Base-by-base conservation (phyloP, 1,140 invertebrate species). In the Aphidius gifuensis region DNA sequence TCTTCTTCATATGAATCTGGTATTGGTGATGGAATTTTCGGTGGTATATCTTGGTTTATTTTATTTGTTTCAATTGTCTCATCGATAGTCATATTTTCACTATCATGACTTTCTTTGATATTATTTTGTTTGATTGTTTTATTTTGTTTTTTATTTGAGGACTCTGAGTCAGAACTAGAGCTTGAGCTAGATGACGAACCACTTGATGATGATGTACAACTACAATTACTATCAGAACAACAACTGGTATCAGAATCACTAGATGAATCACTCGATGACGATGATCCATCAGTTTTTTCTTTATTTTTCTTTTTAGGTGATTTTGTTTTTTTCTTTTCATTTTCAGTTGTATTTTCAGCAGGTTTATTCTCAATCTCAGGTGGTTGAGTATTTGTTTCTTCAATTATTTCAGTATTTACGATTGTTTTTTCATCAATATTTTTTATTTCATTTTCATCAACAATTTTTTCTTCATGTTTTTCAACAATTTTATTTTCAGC, bases 211-310 rank as follows among this genome's bases (percentile, higher is more conserved):
- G 85, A 88, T 45, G 86, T 90, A 64, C 90, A 90, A 66, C 90
- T 92, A 69, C 91, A 92, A 76, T 92, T 90, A 4, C 86, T 86
- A 5, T 89, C 90, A 72, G 87, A 88, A 67, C 91, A 92, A 73
- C 87, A 90, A 60, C 85, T 86, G 4, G 89, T 90, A 69, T 89
- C 89, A 40, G 84, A 87, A 63, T 90, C 88, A 72, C 87, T 90
- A 39, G 88, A 90, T 6, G 88, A 90, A 64, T 87, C 88, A 66
- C 85, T 89, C 2, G 86, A 32, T 32, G 23, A 86, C 6, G 86
- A 87, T 7, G 85, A 85, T 53, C 69, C 76, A 23, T 77, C 11
- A 44, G 42, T 51, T 16, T 9, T 49, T 60, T 58, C 58, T 40
- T 63, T 63, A 61, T 81, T 82, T 2, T 77, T 75, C 9, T 75